phyloP scores from a whole-genome alignment of 2,113 vertebrate species.

The Coreoperca whiteheadi region DNA sequence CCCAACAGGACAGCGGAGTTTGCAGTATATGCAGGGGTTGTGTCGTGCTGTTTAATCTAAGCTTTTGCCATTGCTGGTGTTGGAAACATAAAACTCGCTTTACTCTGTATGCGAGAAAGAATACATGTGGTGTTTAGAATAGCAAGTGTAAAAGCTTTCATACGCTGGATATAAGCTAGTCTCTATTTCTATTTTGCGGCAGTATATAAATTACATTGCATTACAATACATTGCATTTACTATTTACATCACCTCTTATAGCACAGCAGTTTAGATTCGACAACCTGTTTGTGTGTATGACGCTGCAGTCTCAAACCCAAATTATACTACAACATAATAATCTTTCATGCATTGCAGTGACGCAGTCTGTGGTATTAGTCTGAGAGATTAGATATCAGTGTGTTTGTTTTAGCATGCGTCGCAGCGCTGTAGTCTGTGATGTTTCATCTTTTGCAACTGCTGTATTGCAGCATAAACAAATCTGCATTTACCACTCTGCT shows the following conservation, averaged over 20 bases:
- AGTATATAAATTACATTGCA: too few relatives aligned
- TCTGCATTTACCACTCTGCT: neutral
- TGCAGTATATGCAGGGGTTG: neutral
- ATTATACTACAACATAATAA: neutral
- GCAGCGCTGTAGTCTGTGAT: neutral
- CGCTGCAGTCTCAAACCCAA: neutral
- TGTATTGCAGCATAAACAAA: slow-evolving; percentile 1
- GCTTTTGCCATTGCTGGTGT: neutral
- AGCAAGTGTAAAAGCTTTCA: neutral
- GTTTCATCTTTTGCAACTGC: neutral
- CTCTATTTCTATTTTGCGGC: too few relatives aligned
- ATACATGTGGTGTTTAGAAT: too few relatives aligned
- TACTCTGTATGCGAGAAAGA: neutral
- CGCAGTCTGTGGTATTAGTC: neutral
- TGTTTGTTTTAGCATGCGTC: slow-evolving; percentile 5
- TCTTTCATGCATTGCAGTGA: neutral
- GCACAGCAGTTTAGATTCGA: neutral
- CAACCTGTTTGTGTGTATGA: neutral
- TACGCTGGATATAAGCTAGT: too few relatives aligned
- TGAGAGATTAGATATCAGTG: neutral
- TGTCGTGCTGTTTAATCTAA: neutral
- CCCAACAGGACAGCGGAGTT: neutral
- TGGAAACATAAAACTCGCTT: neutral
- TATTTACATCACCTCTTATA: neutral
- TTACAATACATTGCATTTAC: neutral